These are phyloP conservation scores for Dicranocentrus wangi DNA, from an alignment of 2,888 invertebrate species.

Conservation along the genomic window DNA sequence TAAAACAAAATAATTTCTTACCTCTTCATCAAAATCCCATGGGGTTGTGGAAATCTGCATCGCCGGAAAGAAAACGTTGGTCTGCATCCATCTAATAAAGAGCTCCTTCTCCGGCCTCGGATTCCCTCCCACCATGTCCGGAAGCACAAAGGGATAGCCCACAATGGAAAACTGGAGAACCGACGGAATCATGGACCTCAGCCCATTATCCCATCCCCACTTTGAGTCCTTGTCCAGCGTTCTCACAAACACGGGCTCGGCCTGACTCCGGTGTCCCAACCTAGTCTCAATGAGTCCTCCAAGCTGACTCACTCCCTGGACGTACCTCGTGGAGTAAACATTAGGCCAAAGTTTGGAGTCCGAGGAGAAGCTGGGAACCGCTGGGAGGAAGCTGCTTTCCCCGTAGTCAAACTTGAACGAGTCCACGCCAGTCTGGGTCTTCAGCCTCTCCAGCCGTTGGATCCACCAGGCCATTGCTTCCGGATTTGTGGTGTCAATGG, in stretches of 20 bases:
- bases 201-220: constrained; percentile 75
- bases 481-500: constrained; percentile 84
- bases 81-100: constrained; percentile 86
- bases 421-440: constrained; percentile 81
- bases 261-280: constrained; percentile 82
- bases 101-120: constrained; percentile 79
- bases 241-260: constrained; percentile 78
- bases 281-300: constrained; percentile 82
- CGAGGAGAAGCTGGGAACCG: constrained; percentile 74
- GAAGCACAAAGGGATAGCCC: constrained; percentile 83
- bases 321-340: constrained; percentile 53
- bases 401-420: constrained; percentile 89
- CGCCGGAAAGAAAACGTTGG: constrained; percentile 84
- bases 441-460: constrained; percentile 75
- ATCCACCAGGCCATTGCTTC: constrained; percentile 77
- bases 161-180: constrained; percentile 76
- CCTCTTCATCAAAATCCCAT: constrained; percentile 83
- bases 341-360: constrained; percentile 52
- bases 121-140: constrained; percentile 77
- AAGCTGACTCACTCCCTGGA: constrained; percentile 71
- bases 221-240: constrained; percentile 86
- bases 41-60: constrained; percentile 88
- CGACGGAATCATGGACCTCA: constrained; percentile 76
- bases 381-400: constrained; percentile 82
- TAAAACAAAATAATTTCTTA: too few relatives aligned